Evolutionary conservation across 2,797 vertebrate genomes (phyloP), one percentile per base, ranked within the genome.

Genomic region (Eulemur coronatus): DNA sequence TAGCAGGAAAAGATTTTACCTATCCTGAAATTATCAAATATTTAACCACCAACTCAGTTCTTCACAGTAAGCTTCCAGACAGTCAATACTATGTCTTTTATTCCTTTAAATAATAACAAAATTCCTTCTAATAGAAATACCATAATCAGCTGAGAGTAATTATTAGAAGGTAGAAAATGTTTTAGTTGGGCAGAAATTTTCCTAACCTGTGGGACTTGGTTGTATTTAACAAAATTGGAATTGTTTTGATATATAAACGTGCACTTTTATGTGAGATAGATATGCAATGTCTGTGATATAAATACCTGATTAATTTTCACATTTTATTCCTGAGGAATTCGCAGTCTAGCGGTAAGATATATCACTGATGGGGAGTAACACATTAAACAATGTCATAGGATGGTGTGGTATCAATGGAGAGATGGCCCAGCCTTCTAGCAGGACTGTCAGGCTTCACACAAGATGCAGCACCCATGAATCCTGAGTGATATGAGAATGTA

Each of bases 81-180:
- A 24, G n/a, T 63, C n/a, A 43, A 8, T 15, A 15, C 33, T 17
- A 63, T 69, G 46, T 59, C 52, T 59, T n/a, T n/a, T 57, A 28
- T 57, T 79, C 17, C 35, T 63, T 89, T 85, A 95, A 96, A 88
- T 46, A 65, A 87, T 9, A 94, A 57, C 10, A 78, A 65, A 84
- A 48, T 30, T 48, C 73, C 55, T 78, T 22, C 43, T 59, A 48
- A 93, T 48, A 38, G 17, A 69, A 85, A 69, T 35, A 15, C 8
- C 43, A 73, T 30, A 59, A 63, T 30, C 14, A 84, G 4, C 33
- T 70, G 30, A 35, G 9, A 88, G 4, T n/a, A 61, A 97, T 76
- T 84, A 20, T 84, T 4, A 67, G 38, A 94, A 76, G 22, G 14
- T 7, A 61, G 59, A 76, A 73, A 84, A 17, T 61, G 12, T 61